Evolutionary conservation across 53 echinoderm and acorn worm species (phyloP), one percentile per base, ranked within the genome.

Genomic region (Hippasteria phrygiana): DNA sequence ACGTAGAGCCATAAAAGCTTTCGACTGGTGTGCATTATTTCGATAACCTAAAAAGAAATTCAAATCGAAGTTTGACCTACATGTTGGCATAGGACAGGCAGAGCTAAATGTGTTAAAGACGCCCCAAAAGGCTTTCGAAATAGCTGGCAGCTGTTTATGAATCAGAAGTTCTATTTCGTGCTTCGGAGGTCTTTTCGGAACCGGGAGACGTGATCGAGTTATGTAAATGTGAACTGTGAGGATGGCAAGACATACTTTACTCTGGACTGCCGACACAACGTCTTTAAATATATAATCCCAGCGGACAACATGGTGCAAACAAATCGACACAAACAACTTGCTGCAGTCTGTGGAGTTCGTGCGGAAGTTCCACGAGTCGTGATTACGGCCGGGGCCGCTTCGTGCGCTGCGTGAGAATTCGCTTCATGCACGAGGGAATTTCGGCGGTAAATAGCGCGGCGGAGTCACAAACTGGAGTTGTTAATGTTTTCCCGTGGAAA

Each of bases 381-480:
- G 82, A 82, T 82, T 82, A 82, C 4, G 46, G 66, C 1, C 65
- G 48, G 1, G 1, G 3, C 32, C 82, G 82, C 64, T 82, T 82
- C 82, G 82, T 82, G 82, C 46, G 82, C 65, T 82, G 64, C 82
- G 82, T 82, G 82, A 82, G 82, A 82, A 42, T 64, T 82, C 66
- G 82, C 82, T 82, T 82, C 82, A 82, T 82, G 82, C 66, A 65
- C 82, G 20, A 66, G 82, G 46, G 82, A 82, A 43, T 82, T 28
- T 63, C 13, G 0, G 40, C 28, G 43, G 82, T 43, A 82, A 82
- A 82, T 66, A 82, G 17, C 43, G 64, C 66, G 8, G 78, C 59
- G 27, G 56, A 59, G n/a, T 35, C 48, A 46, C 42, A 82, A 45
- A 63, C 29, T 27, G 24, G 2, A 47, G n/a, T 29, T 62, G 28